Conservation (phyloP, 2,888 invertebrate species). For the Andricus quercusramuli region DNA sequence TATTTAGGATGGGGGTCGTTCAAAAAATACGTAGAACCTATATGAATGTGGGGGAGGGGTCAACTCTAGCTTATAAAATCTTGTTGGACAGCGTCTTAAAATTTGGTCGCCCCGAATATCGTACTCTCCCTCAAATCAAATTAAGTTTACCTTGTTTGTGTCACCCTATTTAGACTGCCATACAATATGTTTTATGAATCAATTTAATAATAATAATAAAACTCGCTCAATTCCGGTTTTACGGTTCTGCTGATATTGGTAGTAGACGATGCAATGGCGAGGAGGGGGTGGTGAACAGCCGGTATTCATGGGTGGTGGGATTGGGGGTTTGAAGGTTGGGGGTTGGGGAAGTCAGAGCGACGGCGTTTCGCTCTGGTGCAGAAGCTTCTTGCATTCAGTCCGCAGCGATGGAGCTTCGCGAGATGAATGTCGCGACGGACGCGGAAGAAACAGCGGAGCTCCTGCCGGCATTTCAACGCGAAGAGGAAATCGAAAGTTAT, state of each 20-base stretch:
- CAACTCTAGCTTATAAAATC: too few relatives aligned
- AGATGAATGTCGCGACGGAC: conserved; percentile 65
- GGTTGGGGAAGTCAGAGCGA: conserved; percentile 27
- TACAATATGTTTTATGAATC: not conserved
- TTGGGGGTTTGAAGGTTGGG: conserved; percentile 13
- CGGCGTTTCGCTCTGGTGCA: conserved; percentile 38
- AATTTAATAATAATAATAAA: not conserved
- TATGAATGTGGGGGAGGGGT: too few relatives aligned
- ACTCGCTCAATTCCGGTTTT: not conserved
- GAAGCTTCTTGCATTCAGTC: conserved; percentile 45
- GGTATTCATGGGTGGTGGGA: not conserved
- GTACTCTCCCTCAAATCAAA: too few relatives aligned
- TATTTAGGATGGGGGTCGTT: too few relatives aligned
- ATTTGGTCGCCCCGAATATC: too few relatives aligned
- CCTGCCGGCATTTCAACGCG: conserved; percentile 63
- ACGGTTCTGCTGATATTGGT: not conserved
- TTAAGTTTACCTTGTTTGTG: too few relatives aligned
- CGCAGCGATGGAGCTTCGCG: conserved; percentile 71
- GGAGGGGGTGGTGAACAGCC: conserved; percentile 18
- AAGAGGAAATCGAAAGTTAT: conserved; percentile 69
- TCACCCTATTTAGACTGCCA: too few relatives aligned
- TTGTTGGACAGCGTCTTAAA: too few relatives aligned
- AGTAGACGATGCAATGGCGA: not conserved
- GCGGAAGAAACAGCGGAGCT: conserved; percentile 71
- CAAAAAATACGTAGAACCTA: too few relatives aligned